A percentile compares a stretch with the other conserved stretches of the same genome.
phyloP scores from a whole-genome alignment of 2,888 invertebrate species.

The Meteorus colon region DNA sequence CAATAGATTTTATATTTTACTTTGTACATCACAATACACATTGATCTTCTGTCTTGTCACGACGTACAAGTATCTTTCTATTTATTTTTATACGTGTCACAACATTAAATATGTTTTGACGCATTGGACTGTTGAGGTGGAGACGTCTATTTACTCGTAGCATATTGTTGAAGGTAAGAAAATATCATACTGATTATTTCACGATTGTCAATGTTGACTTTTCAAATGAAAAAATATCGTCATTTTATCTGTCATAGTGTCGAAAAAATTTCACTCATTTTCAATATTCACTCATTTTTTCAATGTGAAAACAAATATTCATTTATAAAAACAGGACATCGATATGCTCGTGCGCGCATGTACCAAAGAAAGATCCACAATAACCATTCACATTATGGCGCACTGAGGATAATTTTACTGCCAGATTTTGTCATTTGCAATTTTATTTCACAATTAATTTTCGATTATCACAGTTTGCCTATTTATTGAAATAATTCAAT shows the following conservation, averaged over 20 bases:
- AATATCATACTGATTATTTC: not conserved
- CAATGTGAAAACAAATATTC: not conserved
- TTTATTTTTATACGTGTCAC: too few species aligned
- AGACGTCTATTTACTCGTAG: conserved; percentile 15
- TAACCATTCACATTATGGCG: not conserved
- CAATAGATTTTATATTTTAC: not conserved
- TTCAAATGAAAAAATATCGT: too few species aligned
- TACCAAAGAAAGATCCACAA: conserved; percentile 26
- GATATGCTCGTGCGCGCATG: conserved; percentile 65
- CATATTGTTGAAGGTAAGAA: not conserved
- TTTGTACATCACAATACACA: too few species aligned
- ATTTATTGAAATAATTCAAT: not conserved
- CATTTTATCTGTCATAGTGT: too few species aligned
- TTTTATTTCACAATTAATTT: not conserved
- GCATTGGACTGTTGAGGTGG: not conserved
- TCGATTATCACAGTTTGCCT: not conserved
- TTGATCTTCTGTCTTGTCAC: too few species aligned
- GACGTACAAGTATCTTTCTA: too few species aligned
- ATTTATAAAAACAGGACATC: conserved; percentile 56
- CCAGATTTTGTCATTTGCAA: not conserved
- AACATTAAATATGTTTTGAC: too few species aligned
- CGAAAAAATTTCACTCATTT: too few species aligned
- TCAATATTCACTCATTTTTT: too few species aligned
- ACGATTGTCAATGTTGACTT: too few species aligned
- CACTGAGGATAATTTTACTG: not conserved